phyloP scores from a whole-genome alignment of 2,888 invertebrate genomes.

The Oeneis ivallda region DNA sequence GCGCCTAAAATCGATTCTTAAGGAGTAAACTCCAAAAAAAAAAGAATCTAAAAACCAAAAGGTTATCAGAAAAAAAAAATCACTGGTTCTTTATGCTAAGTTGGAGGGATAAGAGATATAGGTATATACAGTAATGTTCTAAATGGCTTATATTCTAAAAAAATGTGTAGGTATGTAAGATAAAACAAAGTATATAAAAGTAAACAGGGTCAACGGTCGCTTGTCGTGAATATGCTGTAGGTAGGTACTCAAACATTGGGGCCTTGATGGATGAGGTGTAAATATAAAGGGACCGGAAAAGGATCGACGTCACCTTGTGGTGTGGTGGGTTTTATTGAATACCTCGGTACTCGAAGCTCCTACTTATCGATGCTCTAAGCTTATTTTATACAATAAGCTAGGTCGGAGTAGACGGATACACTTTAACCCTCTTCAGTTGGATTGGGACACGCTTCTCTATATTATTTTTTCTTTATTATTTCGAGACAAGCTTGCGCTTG shows the following conservation, averaged over 20 bases:
- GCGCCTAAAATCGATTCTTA: no score
- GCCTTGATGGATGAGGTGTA: conserved; percentile 32
- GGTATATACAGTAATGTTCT: no score
- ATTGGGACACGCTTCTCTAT: neutral
- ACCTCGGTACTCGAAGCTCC: conserved; percentile 9
- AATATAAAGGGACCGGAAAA: conserved; percentile 28
- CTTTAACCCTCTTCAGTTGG: neutral
- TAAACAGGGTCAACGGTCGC: conserved; percentile 4
- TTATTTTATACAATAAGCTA: neutral
- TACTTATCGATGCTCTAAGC: neutral
- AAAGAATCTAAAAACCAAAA: no score
- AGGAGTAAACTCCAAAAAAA: no score
- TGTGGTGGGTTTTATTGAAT: conserved; percentile 12
- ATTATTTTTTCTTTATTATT: no score
- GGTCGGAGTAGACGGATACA: neutral
- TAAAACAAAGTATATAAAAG: neutral
- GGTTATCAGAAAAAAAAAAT: no score
- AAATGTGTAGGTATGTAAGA: no score
- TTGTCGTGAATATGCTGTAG: conserved; percentile 24
- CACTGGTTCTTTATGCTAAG: no score
- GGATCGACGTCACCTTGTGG: conserved; percentile 20
- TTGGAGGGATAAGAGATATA: no score
- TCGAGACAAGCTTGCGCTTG: no score
- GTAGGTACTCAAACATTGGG: conserved; percentile 18
- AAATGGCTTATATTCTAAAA: no score